Percentiles rank a stretch among this genome's conserved stretches.
phyloP scores from a whole-genome alignment of 2,113 vertebrate genomes.

The Solea senegalensis region DNA sequence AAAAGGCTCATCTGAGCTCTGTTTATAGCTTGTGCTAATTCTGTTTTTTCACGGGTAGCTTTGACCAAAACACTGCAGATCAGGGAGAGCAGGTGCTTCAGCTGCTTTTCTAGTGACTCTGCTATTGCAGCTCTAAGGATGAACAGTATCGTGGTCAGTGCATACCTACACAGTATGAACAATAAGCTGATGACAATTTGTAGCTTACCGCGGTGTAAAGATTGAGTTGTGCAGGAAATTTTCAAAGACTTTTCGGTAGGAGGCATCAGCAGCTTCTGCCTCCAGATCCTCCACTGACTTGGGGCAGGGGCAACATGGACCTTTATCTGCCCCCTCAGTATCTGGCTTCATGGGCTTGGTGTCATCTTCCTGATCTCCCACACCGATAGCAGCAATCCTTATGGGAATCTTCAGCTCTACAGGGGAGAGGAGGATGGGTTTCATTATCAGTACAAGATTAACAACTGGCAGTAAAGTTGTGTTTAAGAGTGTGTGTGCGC shows the following conservation, averaged over 20 bases:
- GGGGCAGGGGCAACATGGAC: constrained; percentile 91
- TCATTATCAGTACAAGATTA: background rate
- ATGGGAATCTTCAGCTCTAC: constrained; percentile 92
- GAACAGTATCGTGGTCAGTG: no score
- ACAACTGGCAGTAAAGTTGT: background rate
- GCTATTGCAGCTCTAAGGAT: no score
- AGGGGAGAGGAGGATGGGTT: constrained; percentile 6
- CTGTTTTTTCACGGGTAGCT: no score
- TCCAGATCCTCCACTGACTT: constrained; percentile 91
- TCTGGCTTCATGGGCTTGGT: constrained; percentile 88
- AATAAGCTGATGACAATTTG: background rate
- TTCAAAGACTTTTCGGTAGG: constrained; percentile 96
- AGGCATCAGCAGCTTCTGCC: constrained; percentile 90
- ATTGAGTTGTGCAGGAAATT: constrained; percentile 98
- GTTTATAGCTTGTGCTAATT: no score
- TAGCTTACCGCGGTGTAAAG: constrained; percentile 90
- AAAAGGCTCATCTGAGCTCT: no score
- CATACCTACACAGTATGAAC: background rate
- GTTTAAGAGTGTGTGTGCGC: background rate
- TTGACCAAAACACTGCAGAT: no score
- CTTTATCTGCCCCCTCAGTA: constrained; percentile 83
- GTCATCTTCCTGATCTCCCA: constrained; percentile 88
- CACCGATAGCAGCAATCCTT: constrained; percentile 87
- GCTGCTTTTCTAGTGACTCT: no score
- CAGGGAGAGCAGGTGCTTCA: no score